A percentile compares a stretch with the other conserved stretches of the same genome.
Evolutionary conservation across 2,797 vertebrate species (phyloP).

Genomic region (Chaetophractus vellerosus): DNA sequence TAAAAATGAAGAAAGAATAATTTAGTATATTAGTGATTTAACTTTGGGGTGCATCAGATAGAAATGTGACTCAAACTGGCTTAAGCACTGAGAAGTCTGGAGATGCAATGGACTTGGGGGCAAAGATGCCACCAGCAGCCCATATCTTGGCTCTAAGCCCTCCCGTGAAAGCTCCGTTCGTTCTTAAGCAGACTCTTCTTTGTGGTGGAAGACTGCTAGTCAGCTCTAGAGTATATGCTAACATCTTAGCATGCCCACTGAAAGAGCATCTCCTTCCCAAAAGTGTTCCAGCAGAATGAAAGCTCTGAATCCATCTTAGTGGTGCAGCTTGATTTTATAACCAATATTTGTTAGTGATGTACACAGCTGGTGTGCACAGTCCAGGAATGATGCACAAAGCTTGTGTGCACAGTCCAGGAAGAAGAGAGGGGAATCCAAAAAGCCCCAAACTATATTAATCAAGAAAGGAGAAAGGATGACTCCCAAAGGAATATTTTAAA

Average conservation of each 20-base stretch:
- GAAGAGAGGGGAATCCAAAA: neutral
- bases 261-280: neutral
- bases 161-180: neutral
- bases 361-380: neutral
- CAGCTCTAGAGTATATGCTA: neutral
- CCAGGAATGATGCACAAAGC: neutral
- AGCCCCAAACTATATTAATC: neutral
- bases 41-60: neutral
- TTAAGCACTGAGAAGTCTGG: neutral
- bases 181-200: neutral
- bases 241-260: neutral
- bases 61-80: neutral
- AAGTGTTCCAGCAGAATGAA: constrained; percentile 18
- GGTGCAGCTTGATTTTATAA: constrained; percentile 25
- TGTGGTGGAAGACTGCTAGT: neutral
- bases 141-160: neutral
- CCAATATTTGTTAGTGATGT: neutral
- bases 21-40: constrained; percentile 9
- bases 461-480: constrained; percentile 37
- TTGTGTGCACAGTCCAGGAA: constrained; percentile 38
- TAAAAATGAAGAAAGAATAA: neutral
- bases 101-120: neutral
- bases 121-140: neutral
- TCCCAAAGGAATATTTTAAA: neutral
- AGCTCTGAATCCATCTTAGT: constrained; percentile 7